Percentiles rank a stretch among this genome's conserved stretches.
Conservation (phyloP, 2,888 invertebrate genomes). For the Folsomia candida region DNA sequence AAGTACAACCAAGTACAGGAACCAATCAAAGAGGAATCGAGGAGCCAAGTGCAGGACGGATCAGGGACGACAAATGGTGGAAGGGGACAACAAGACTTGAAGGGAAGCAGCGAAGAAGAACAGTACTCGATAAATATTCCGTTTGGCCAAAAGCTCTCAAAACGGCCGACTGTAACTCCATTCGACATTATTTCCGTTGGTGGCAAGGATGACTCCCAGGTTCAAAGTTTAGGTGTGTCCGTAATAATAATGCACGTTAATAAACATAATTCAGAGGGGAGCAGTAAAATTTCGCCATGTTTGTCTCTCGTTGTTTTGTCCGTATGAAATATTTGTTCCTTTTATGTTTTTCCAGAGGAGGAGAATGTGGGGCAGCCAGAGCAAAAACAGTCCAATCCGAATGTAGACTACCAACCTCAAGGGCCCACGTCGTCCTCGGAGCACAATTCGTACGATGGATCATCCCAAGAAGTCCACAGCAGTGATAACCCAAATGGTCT, state of each 20-base stretch:
- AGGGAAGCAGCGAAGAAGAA: slow-evolving; percentile 10
- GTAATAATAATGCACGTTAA: neutral
- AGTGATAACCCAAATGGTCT: neutral
- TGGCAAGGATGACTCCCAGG: slow-evolving; percentile 31
- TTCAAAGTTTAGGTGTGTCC: slow-evolving; percentile 43
- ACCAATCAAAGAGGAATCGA: slow-evolving; percentile 2
- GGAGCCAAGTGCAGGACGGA: slow-evolving; percentile 5
- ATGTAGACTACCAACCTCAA: neutral
- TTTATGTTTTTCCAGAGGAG: too few species aligned
- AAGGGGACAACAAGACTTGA: too few species aligned
- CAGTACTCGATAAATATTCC: slow-evolving; percentile 28
- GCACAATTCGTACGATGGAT: neutral
- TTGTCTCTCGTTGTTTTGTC: neutral
- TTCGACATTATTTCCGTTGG: slow-evolving; percentile 46
- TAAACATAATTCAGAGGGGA: neutral
- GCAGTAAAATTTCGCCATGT: neutral
- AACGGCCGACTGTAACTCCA: slow-evolving; percentile 27
- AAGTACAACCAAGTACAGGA: neutral
- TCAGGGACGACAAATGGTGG: slow-evolving; percentile 10
- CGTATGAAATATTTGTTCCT: too few species aligned
- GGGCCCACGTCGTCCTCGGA: neutral
- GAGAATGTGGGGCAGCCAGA: too few species aligned
- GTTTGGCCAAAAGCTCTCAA: slow-evolving; percentile 29
- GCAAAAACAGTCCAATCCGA: neutral
- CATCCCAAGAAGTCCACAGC: neutral